Evolutionary conservation across 2,888 invertebrate species (phyloP), one percentile per base, ranked within the genome.

Genomic region (Tenthredo scrophulariae): DNA sequence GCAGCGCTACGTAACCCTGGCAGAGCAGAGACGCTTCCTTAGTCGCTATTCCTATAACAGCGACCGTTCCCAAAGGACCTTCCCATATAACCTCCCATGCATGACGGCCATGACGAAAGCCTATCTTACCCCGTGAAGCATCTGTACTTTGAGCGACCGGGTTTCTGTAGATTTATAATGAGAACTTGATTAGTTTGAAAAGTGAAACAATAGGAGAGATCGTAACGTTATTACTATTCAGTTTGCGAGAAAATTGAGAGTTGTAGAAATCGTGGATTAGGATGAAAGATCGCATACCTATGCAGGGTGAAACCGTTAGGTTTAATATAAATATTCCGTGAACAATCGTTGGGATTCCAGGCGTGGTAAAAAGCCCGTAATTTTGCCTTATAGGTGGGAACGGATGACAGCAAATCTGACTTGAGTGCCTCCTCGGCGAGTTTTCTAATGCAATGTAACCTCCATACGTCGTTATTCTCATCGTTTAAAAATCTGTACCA

Each of bases 41-140:
- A 1, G 98, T 98, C 74, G 98, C 97, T 90, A 99, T 97, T 62
- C 98, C 99, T 91, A 99, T 97, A 70, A 99, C 99, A 70, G 99
- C 99, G 33, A 99, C 99, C 2, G 99, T 99, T 13, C 99, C 99
- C 86, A 99, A 94, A 3, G 99, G 99, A 22, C 99, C 99, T 94
- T 99, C 98, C 99, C 99, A 99, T 93, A 98, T 98, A 10, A 99
- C 97, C 94, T 99, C 99, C 99, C 99, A 99, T 37, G 98, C 97
- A 94, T 99, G 99, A 87, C 99, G 95, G 10, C 99, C 99, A 92
- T 97, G 96, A 90, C 96, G 95, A 93, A 98, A 99, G 1, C 98
- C 98, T 91, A 98, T 96, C 95, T 98, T 99, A 88, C 96, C 97
- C 94, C 97, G 96, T 89, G 97, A 97, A 88, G 98, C 99, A 94